phyloP scores from a whole-genome alignment of 2,113 vertebrate species.

The Beaufortia kweichowensis region DNA sequence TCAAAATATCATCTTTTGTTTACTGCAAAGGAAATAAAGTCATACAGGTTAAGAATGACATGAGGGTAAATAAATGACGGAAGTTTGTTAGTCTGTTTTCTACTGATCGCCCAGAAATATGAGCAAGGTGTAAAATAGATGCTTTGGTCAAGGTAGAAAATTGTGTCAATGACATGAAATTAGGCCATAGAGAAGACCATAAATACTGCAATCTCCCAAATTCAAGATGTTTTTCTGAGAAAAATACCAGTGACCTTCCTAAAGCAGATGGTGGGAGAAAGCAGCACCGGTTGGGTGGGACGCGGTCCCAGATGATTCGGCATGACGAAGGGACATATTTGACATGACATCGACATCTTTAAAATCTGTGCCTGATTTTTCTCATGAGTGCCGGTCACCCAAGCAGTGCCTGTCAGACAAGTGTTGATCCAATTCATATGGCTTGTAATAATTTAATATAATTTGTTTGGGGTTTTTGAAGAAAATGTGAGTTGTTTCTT shows the following conservation, averaged over 20 bases:
- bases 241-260: constrained; percentile 26
- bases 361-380: constrained; percentile 18
- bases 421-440: neutral
- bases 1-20: too few species aligned
- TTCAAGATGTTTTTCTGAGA: constrained; percentile 39
- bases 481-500: neutral
- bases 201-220: constrained; percentile 13
- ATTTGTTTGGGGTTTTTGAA: neutral
- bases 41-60: too few species aligned
- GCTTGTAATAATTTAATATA: too few species aligned
- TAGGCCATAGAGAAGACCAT: constrained; percentile 28
- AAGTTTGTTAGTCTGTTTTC: too few species aligned
- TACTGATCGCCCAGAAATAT: too few species aligned
- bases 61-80: too few species aligned
- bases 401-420: constrained; percentile 11
- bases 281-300: constrained; percentile 10
- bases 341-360: constrained; percentile 29
- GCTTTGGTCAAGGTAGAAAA: constrained; percentile 15
- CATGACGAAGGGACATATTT: constrained; percentile 17
- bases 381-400: constrained; percentile 6
- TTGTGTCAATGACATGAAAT: constrained; percentile 44
- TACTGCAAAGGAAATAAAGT: too few species aligned
- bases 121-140: neutral
- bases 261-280: constrained; percentile 41
- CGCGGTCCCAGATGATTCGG: neutral